Conservation (phyloP, 2,797 vertebrate genomes). For the Propithecus deckenii region DNA sequence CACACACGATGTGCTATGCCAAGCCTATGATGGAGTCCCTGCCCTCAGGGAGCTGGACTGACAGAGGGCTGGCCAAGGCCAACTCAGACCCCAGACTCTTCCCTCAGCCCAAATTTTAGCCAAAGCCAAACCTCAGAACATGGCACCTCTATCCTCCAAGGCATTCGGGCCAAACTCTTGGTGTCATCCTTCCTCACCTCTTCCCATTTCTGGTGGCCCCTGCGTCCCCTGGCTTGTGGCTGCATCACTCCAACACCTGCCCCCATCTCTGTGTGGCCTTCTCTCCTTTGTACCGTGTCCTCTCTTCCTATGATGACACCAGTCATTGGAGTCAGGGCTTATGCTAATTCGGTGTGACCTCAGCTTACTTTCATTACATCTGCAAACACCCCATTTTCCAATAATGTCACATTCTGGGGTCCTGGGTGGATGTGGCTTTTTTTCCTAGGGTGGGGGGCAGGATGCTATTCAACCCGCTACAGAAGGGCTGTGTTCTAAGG, state of each 20-base stretch:
- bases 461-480: accelerated
- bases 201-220: background rate
- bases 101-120: background rate
- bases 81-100: background rate
- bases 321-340: accelerated
- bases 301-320: background rate
- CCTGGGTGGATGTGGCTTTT: background rate
- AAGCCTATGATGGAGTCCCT: background rate
- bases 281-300: background rate
- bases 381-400: background rate
- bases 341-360: background rate
- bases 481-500: background rate
- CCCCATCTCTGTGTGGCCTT: no score
- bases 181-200: background rate
- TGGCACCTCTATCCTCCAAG: accelerated
- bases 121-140: background rate
- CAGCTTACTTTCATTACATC: background rate
- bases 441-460: accelerated
- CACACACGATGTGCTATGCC: accelerated
- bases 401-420: background rate
- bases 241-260: accelerated
- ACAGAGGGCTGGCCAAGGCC: background rate
- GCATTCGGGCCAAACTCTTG: no score
- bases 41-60: background rate
- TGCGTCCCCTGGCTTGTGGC: no score